Base-by-base conservation (phyloP, 2,797 vertebrate species). In the Phoebastria nigripes region DNA sequence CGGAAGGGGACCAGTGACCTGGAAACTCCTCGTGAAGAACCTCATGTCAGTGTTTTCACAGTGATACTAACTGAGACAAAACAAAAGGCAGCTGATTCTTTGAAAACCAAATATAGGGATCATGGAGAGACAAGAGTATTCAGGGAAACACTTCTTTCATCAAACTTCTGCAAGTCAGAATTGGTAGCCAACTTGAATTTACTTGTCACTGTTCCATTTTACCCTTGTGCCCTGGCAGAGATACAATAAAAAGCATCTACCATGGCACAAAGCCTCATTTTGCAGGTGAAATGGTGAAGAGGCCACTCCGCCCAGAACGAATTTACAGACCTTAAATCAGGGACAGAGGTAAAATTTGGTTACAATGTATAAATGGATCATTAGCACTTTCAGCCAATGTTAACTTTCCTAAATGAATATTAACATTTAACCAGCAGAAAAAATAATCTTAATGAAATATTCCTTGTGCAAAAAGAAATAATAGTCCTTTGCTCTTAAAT, bases 1-100 rank as follows among this genome's bases (percentile, higher is more conserved):
- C 20, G 61, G 94, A 93, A 97, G 89, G 20, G 9, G 19, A 94
- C 18, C 37, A 33, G 51, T 93, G 84, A 96, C 61, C 85, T 88
- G 90, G 94, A 96, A 94, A 87, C 28, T 91, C 41, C 51, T n/a
- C 22, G 76, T 66, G 66, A 92, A 82, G 85, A 79, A 65, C 37
- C 39, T 83, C 89, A 37, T 62, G 81, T 77, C 25, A 42, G 37
- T 89, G 71, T 93, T 96, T 97, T 82, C 69, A 54, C 62, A 83
- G 42, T 15, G 55, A n/a, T 31, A 82, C 41, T 26, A 59, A 12
- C 29, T 2, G 4, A 80, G 42, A 37, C 49, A 96, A 63, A 89
- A 78, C 10, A 73, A 71, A 67, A 81, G 52, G 22, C 41, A 67
- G 22, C 2, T 66, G 22, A 12, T 35, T 83, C 46, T 77, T 73